These are phyloP conservation scores for Andricus quercusramuli DNA, from an alignment of 2,888 invertebrate species.

Conservation along the genomic window DNA sequence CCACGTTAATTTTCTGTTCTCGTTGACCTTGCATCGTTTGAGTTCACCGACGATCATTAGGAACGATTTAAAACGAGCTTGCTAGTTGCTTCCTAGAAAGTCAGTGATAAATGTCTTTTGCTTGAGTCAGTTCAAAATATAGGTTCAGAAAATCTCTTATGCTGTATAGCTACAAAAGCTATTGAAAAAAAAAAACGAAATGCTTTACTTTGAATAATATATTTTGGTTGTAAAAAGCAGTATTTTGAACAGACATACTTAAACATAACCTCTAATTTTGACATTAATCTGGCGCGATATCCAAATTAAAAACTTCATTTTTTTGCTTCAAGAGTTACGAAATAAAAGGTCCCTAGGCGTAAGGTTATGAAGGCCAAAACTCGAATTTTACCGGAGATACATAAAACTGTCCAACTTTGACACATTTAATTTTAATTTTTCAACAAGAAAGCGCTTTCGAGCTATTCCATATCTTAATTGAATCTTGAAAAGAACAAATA, in stretches of 20 bases:
- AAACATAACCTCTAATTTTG: background rate
- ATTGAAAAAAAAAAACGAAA: background rate
- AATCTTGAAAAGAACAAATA: too few species aligned
- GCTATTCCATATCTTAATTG: too few species aligned
- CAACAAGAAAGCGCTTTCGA: too few species aligned
- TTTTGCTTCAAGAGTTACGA: background rate
- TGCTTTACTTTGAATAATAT: background rate
- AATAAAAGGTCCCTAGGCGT: background rate
- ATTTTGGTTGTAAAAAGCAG: background rate
- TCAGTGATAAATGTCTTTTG: conserved; percentile 20
- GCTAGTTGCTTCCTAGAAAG: background rate
- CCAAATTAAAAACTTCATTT: background rate
- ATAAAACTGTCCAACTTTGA: too few species aligned
- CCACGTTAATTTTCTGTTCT: conserved; percentile 18
- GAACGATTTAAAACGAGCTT: conserved; percentile 33
- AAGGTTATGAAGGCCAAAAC: too few species aligned
- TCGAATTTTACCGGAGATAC: too few species aligned
- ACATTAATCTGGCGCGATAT: background rate
- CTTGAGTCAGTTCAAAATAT: conserved; percentile 1
- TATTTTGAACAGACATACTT: background rate
- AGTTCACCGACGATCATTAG: conserved; percentile 42
- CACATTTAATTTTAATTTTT: too few species aligned
- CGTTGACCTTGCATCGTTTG: conserved; percentile 48
- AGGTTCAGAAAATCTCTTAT: background rate
- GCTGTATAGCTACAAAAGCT: background rate